A percentile compares a stretch with the other conserved stretches of the same genome.
Evolutionary conservation across 2,888 invertebrate species (phyloP).

Genomic region (Pseudococcus viburni): DNA sequence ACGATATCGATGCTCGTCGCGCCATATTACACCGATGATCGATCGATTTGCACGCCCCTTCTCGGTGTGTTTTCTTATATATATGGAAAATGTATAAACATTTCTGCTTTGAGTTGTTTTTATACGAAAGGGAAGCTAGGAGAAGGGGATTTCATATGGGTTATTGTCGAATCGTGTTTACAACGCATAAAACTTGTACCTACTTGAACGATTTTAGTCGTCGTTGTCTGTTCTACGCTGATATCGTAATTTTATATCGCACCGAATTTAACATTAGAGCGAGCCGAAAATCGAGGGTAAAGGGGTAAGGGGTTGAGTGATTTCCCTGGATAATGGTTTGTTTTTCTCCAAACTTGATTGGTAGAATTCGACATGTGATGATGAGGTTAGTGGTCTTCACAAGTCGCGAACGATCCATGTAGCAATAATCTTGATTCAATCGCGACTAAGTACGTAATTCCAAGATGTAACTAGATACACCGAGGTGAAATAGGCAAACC

Average conservation of each 20-base stretch:
- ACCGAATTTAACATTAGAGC: background rate
- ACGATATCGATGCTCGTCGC: background rate
- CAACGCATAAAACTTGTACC: background rate
- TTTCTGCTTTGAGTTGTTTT: background rate
- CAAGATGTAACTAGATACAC: too few relatives aligned
- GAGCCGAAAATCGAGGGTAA: too few relatives aligned
- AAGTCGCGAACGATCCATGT: too few relatives aligned
- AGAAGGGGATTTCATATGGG: background rate
- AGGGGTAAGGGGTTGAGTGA: too few relatives aligned
- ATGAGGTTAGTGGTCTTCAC: too few relatives aligned
- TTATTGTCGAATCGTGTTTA: slow-evolving; percentile 5
- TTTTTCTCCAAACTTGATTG: too few relatives aligned
- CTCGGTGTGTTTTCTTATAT: background rate
- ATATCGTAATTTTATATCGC: background rate
- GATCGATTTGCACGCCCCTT: background rate
- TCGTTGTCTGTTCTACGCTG: background rate
- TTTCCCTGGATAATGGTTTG: too few relatives aligned
- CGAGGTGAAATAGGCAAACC: too few relatives aligned
- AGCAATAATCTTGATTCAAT: too few relatives aligned
- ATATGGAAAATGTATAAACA: background rate
- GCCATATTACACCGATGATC: slow-evolving; percentile 13
- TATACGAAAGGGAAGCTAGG: background rate
- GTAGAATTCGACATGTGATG: too few relatives aligned
- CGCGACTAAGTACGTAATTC: too few relatives aligned
- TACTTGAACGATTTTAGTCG: background rate